Base-by-base conservation (phyloP, 2,888 invertebrate genomes). In the Parnassius smintheus region DNA sequence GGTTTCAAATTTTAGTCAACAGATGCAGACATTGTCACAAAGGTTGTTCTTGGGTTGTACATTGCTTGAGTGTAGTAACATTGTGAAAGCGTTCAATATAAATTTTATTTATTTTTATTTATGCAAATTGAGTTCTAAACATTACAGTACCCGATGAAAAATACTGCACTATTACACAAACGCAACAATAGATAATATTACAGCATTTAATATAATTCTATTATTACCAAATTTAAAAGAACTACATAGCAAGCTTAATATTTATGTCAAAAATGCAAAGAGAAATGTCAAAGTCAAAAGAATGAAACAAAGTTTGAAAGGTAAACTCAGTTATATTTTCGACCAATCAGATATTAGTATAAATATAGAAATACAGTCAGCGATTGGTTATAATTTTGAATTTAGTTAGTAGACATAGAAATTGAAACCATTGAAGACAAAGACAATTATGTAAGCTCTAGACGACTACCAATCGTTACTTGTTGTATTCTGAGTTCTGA, bases 1-100 rank as follows among this genome's bases (percentile, higher is more conserved):
- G 86, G 91, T 90, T 91, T 91, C 90, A 90, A 91, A 91, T 88
- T 91, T 89, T 88, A 91, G 88, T 91, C 91, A 91, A 92, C 92
- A 92, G 91, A 91, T 91, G 89, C 88, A 90, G 90, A 90, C 91
- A 88, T 88, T 87, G 87, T 88, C 88, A 90, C 88, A 88, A 87
- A 89, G 87, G 88, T 75, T 75, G 75, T 72, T 70, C 74, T 72
- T 73, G 71, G 83, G 82, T 86, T 85, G 80, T 81, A 78, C 80
- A 70, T 69, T 74, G 72, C 76, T 77, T 75, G 75, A 70, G 76
- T 74, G 78, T 75, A 75, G 67, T 82, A 81, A 75, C 82, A 72
- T 88, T 87, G 79, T 62, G 62, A 58, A 55, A 58, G 59, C 67
- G 71, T 68, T 55, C 50, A 52, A 52, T 44, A 13, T 25, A 42